Percentiles rank a stretch among this genome's conserved stretches.
Evolutionary conservation across 2,888 invertebrate species (phyloP).

Genomic region (Papilio gigon): DNA sequence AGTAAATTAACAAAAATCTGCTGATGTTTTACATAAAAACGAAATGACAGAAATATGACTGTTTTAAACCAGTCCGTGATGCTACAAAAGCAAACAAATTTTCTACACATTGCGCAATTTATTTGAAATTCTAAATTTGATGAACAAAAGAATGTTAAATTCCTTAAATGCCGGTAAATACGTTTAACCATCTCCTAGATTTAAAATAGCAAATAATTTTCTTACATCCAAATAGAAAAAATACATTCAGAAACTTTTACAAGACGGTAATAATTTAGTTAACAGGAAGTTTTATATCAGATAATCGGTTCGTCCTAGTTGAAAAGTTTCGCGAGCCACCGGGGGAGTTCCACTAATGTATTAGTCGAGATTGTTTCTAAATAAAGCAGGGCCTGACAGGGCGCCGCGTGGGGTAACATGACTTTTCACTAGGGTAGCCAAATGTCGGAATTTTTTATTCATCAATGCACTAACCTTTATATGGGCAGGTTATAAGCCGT

Average conservation of each 20-base stretch:
- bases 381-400: conserved; percentile 31
- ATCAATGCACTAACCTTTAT: neutral
- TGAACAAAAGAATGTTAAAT: too few relatives aligned
- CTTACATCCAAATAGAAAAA: neutral
- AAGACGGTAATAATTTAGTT: conserved; percentile 12
- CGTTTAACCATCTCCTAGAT: neutral
- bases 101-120: too few relatives aligned
- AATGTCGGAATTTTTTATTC: neutral
- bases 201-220: neutral
- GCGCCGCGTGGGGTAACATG: conserved; percentile 19
- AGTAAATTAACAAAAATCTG: too few relatives aligned
- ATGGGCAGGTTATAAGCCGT: too few relatives aligned
- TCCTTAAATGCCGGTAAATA: too few relatives aligned
- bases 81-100: too few relatives aligned
- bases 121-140: too few relatives aligned
- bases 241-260: neutral
- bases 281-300: neutral
- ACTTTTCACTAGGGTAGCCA: conserved; percentile 21
- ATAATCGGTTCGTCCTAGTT: conserved; percentile 9
- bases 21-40: too few relatives aligned
- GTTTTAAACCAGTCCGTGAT: too few relatives aligned
- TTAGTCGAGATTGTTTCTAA: conserved; percentile 37
- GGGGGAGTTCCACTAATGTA: conserved; percentile 28
- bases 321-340: conserved; percentile 23
- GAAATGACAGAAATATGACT: too few relatives aligned